Percentiles rank a stretch among this genome's conserved stretches.
Evolutionary conservation across 2,113 vertebrate genomes (phyloP).

Genomic region (Cepphus grylle): DNA sequence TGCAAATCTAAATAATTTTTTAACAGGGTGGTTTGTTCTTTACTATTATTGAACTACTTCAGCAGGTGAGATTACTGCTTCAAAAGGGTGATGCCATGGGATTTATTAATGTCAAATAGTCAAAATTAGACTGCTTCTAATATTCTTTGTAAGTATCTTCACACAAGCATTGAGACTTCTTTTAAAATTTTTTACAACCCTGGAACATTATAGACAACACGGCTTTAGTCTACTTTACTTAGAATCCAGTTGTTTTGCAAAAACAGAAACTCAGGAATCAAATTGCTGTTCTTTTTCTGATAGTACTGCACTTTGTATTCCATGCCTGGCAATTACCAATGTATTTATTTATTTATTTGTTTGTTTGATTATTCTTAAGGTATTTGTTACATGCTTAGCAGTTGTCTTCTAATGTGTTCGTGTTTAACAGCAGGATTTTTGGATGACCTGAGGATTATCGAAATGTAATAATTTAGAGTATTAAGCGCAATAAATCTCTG

Average conservation of each 20-base stretch:
- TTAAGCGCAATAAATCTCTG: neutral
- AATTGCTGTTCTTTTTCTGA: neutral
- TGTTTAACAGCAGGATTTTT: neutral
- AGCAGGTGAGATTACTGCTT: neutral
- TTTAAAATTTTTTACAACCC: neutral
- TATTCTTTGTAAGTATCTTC: neutral
- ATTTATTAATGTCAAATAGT: neutral
- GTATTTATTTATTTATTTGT: neutral
- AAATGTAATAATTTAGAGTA: slow-evolving; percentile 7
- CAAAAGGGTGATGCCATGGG: neutral
- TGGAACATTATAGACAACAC: neutral
- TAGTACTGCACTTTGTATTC: neutral
- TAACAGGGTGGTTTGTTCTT: neutral
- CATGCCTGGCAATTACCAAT: neutral
- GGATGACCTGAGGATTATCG: neutral
- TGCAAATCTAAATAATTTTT: neutral
- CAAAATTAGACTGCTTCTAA: neutral
- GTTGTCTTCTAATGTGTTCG: neutral
- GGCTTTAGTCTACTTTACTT: neutral
- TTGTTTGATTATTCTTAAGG: neutral
- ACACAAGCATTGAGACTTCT: neutral
- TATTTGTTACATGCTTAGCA: neutral
- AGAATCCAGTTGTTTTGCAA: neutral
- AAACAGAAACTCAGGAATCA: neutral
- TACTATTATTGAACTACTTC: neutral